phyloP scores from a whole-genome alignment of 2,888 invertebrate species.

The Galerucella calmariensis region DNA sequence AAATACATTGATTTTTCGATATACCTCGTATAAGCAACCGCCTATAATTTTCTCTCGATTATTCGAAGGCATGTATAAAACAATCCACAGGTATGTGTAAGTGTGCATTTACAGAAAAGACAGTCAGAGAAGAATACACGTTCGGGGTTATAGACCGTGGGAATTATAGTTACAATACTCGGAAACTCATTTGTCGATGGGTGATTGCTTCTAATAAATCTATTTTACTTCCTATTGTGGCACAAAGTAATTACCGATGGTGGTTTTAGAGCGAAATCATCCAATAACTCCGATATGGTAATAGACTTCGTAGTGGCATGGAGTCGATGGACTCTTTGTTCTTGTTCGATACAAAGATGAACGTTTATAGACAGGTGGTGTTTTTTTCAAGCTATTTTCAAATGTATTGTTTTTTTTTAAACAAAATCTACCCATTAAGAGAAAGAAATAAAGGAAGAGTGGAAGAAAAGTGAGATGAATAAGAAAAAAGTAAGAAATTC shows the following conservation, averaged over 20 bases:
- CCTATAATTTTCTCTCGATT: background rate
- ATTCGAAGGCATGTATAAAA: background rate
- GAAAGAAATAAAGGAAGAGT: too few species aligned
- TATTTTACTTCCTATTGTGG: constrained; percentile 39
- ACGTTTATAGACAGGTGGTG: background rate
- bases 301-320: constrained; percentile 17
- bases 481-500: too few species aligned
- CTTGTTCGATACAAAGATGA: background rate
- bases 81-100: background rate
- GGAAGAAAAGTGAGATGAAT: too few species aligned
- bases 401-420: too few species aligned
- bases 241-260: constrained; percentile 29
- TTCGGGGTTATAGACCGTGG: constrained; percentile 34
- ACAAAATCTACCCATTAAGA: too few species aligned
- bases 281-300: constrained; percentile 28
- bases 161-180: constrained; percentile 20
- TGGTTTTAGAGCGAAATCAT: constrained; percentile 30
- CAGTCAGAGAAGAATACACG: background rate
- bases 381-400: background rate
- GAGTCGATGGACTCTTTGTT: constrained; percentile 16
- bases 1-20: background rate
- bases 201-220: constrained; percentile 40
- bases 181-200: constrained; percentile 37
- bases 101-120: background rate
- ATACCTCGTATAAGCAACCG: background rate